phyloP scores from a whole-genome alignment of 2,113 vertebrate species.

The Synchiropus splendidus region DNA sequence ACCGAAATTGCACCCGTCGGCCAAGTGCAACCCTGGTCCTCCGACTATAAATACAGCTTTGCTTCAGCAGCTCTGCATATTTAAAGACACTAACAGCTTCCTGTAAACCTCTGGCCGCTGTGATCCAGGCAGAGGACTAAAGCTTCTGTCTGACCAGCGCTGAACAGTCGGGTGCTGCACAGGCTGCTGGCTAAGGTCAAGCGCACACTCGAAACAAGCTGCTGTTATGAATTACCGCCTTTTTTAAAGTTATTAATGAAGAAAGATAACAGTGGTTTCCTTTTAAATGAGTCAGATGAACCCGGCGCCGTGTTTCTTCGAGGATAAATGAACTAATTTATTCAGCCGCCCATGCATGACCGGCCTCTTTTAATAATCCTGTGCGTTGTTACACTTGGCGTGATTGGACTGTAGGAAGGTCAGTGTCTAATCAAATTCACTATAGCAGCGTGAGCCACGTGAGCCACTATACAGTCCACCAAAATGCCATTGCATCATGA shows the following conservation, averaged over 20 bases:
- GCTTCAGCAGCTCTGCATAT: conserved; percentile 48
- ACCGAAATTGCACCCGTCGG: conserved; percentile 2
- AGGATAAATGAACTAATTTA: conserved; percentile 1
- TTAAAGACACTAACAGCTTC: conserved; percentile 48
- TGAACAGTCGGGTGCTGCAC: conserved; percentile 22
- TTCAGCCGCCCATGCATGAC: not conserved
- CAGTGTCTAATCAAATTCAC: not conserved
- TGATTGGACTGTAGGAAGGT: not conserved
- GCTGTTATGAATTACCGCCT: not conserved
- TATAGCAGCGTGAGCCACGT: not conserved
- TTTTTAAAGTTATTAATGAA: conserved; percentile 6
- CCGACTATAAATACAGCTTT: conserved; percentile 45
- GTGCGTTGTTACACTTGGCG: not conserved
- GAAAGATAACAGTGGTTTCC: not conserved
- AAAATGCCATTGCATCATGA: too few species aligned
- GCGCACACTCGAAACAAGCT: conserved; percentile 1
- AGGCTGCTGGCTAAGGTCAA: conserved; percentile 9
- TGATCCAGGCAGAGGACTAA: conserved; percentile 31
- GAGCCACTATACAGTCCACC: too few species aligned
- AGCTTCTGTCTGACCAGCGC: conserved; percentile 15
- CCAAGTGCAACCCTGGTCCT: conserved; percentile 34
- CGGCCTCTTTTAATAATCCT: not conserved
- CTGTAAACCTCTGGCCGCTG: conserved; percentile 20
- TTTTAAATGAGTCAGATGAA: conserved; percentile 1
- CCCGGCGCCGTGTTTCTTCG: too few species aligned